These are phyloP conservation scores for Trachythela sp. DNA, from an alignment of 64 coral and sea anemone species.

Conservation along the genomic window DNA sequence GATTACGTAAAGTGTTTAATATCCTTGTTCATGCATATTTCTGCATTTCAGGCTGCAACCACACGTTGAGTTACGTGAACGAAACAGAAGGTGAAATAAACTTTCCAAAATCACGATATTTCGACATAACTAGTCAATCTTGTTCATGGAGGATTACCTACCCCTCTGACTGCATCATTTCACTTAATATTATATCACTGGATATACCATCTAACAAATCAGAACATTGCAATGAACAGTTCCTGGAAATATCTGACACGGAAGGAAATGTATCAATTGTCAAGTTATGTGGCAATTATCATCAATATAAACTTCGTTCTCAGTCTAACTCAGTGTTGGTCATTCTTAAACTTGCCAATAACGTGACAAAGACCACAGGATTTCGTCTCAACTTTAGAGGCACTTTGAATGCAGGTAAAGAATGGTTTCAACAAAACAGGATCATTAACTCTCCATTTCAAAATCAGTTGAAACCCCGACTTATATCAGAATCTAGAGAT, in stretches of 20 bases:
- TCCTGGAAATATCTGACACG: not conserved
- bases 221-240: not conserved
- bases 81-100: not conserved
- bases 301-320: not conserved
- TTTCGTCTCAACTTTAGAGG: not conserved
- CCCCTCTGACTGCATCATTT: not conserved
- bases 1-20: too few species aligned
- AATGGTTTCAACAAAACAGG: too few species aligned
- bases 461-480: too few species aligned
- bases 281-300: not conserved
- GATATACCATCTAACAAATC: not conserved
- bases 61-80: not conserved
- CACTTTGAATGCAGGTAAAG: not conserved
- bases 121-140: not conserved
- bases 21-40: too few species aligned
- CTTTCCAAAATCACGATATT: not conserved
- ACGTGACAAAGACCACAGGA: not conserved
- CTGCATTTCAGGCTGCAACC: not conserved
- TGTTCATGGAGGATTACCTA: not conserved
- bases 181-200: not conserved
- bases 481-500: too few species aligned
- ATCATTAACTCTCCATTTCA: too few species aligned
- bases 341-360: not conserved
- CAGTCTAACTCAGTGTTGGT: not conserved
- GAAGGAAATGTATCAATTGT: not conserved